Conservation (phyloP, 2,797 vertebrate species). For the Anguilla pacifica region DNA sequence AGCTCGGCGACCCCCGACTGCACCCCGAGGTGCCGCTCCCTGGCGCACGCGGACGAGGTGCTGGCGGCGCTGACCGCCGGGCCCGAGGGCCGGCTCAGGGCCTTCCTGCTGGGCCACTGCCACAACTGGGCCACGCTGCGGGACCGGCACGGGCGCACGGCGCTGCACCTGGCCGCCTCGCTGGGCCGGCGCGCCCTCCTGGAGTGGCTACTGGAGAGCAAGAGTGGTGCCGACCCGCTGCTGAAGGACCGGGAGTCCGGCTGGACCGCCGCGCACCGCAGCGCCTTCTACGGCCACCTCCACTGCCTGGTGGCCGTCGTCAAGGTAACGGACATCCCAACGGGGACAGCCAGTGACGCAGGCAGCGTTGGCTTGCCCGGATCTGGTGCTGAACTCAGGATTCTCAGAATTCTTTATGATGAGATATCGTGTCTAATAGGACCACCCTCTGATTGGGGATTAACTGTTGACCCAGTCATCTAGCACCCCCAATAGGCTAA, state of each 20-base stretch:
- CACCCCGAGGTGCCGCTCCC: conserved; percentile 89
- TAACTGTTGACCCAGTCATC: background rate
- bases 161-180: conserved; percentile 88
- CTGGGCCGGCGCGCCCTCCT: conserved; percentile 86
- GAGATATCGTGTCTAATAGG: background rate
- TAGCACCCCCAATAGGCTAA: background rate
- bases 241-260: conserved; percentile 93
- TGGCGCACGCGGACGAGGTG: conserved; percentile 86
- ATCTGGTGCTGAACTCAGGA: background rate
- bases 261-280: conserved; percentile 95
- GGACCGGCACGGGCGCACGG: conserved; percentile 88
- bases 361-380: background rate
- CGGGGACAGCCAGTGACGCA: background rate
- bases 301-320: conserved; percentile 88
- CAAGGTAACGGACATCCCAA: conserved; percentile 74
- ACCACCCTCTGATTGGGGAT: background rate
- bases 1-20: conserved; percentile 82
- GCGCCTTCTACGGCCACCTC: conserved; percentile 94
- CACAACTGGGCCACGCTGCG: conserved; percentile 85
- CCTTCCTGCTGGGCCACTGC: conserved; percentile 86
- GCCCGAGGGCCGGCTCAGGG: conserved; percentile 84
- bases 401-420: background rate
- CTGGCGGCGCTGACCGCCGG: conserved; percentile 87
- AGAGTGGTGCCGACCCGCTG: conserved; percentile 78
- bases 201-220: conserved; percentile 88